phyloP scores from a whole-genome alignment of 2,888 invertebrate genomes.

The Exocentrus adspersus region DNA sequence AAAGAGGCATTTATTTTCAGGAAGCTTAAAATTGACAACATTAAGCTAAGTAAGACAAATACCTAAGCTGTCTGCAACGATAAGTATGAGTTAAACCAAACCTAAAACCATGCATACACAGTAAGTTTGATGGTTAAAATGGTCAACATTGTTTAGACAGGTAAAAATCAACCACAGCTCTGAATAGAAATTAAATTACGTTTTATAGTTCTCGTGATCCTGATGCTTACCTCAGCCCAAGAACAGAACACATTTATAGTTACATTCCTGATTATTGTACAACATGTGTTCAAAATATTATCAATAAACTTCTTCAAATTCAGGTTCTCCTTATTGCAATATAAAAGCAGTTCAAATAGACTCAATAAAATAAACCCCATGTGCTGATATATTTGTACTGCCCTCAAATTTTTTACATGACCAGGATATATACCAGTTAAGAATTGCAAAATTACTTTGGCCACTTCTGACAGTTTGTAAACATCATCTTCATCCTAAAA shows the following conservation, averaged over 20 bases:
- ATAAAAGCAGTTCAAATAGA: conserved; percentile 52
- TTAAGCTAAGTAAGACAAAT: too few species aligned
- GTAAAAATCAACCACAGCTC: too few species aligned
- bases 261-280: conserved; percentile 51
- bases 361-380: conserved; percentile 54
- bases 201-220: conserved; percentile 46
- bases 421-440: conserved; percentile 47
- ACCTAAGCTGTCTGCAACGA: too few species aligned
- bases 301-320: conserved; percentile 47
- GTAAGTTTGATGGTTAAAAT: too few species aligned
- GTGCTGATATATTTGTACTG: conserved; percentile 50
- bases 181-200: too few species aligned
- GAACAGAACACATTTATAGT: conserved; percentile 56
- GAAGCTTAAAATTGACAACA: too few species aligned
- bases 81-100: too few species aligned
- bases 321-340: conserved; percentile 40
- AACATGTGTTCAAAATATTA: conserved; percentile 47
- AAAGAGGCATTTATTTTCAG: too few species aligned
- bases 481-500: conserved; percentile 47
- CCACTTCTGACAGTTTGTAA: conserved; percentile 44
- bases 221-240: conserved; percentile 58
- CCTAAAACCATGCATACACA: too few species aligned
- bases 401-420: conserved; percentile 45
- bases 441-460: conserved; percentile 50
- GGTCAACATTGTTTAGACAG: too few species aligned